Percentiles rank a stretch among this genome's conserved stretches.
These are phyloP conservation scores for Epicampocera succincta DNA, from an alignment of 2,888 invertebrate genomes.

Conservation along the genomic window DNA sequence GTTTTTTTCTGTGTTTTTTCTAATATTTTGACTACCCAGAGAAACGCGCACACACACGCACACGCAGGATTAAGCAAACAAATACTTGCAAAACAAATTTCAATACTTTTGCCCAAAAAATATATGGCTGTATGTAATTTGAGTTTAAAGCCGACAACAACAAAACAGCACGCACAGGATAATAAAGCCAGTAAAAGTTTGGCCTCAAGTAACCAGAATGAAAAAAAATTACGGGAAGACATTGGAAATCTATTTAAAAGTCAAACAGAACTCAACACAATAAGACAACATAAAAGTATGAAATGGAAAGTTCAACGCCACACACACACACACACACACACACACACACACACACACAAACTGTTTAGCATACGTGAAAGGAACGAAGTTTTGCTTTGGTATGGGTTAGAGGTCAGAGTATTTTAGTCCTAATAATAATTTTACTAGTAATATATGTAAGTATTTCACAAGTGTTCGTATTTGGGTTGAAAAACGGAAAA, in stretches of 20 bases:
- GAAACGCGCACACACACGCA: slow-evolving; percentile 36
- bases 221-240: slow-evolving; percentile 31
- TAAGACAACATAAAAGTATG: slow-evolving; percentile 29
- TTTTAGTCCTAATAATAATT: slow-evolving; percentile 41
- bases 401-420: not conserved
- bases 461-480: slow-evolving; percentile 25
- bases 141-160: slow-evolving; percentile 13
- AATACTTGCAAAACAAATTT: slow-evolving; percentile 40
- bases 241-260: slow-evolving; percentile 54
- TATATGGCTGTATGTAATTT: too few relatives aligned
- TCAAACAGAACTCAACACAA: slow-evolving; percentile 42
- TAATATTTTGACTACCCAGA: slow-evolving; percentile 43
- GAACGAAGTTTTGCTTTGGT: too few relatives aligned
- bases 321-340: not conserved
- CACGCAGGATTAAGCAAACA: slow-evolving; percentile 35
- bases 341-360: not conserved
- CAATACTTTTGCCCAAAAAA: slow-evolving; percentile 51
- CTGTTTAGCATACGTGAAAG: too few relatives aligned
- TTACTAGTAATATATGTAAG: slow-evolving; percentile 47
- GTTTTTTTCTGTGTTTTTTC: slow-evolving; percentile 61
- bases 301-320: slow-evolving; percentile 57
- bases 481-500: slow-evolving; percentile 6
- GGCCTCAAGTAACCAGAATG: slow-evolving; percentile 55
- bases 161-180: slow-evolving; percentile 36
- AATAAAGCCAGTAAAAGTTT: slow-evolving; percentile 33